Percentiles rank a stretch among this genome's conserved stretches.
Evolutionary conservation across 2,113 vertebrate species (phyloP).

Genomic region (Alouatta palliata): DNA sequence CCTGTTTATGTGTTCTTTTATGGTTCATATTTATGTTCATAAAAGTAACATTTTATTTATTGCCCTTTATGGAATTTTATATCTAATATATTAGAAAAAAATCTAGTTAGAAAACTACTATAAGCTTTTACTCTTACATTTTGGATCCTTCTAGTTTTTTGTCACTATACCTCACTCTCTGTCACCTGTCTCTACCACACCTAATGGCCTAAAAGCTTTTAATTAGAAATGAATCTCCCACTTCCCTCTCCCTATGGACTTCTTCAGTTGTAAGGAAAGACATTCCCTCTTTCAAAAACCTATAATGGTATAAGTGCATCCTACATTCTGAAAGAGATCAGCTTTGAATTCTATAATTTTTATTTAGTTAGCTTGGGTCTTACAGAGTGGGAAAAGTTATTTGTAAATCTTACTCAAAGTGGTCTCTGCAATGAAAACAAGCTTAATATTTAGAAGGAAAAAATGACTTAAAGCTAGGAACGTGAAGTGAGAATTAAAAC

Average conservation of each 20-base stretch:
- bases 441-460: neutral
- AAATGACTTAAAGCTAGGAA: neutral
- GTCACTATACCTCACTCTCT: no score
- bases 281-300: neutral
- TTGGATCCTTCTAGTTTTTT: neutral
- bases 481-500: neutral
- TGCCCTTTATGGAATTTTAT: neutral
- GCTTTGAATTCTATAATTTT: conserved; percentile 4
- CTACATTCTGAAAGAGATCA: neutral
- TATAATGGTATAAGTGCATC: neutral
- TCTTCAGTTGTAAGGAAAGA: neutral
- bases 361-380: neutral
- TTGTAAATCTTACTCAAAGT: neutral
- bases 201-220: neutral
- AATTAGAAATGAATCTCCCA: neutral
- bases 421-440: neutral
- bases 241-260: neutral
- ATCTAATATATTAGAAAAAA: neutral
- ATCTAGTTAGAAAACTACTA: neutral
- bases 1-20: neutral
- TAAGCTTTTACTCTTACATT: neutral
- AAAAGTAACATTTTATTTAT: conserved; percentile 28
- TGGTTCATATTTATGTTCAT: neutral
- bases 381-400: neutral
- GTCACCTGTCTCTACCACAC: neutral